These are phyloP conservation scores for Enteromius anoplus DNA, from an alignment of 2,797 vertebrate species.

Conservation along the genomic window DNA sequence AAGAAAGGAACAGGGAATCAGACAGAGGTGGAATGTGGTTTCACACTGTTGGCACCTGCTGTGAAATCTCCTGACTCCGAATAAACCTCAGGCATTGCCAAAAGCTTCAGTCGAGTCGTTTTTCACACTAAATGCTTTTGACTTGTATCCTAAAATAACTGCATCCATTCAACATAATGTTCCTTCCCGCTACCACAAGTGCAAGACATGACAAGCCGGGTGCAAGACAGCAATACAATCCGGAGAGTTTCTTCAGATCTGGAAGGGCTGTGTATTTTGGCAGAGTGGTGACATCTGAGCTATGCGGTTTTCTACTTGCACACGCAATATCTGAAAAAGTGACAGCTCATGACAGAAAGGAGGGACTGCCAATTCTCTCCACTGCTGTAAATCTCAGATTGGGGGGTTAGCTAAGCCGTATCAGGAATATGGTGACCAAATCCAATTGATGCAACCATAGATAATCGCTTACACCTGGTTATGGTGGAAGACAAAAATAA, in stretches of 20 bases:
- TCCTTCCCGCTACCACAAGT: slow-evolving; percentile 51
- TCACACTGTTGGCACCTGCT: slow-evolving; percentile 40
- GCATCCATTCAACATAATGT: slow-evolving; percentile 51
- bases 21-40: slow-evolving; percentile 34
- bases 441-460: background rate
- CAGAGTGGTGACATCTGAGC: slow-evolving; percentile 56
- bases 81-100: slow-evolving; percentile 42
- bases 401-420: background rate
- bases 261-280: slow-evolving; percentile 61
- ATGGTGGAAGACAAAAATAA: background rate
- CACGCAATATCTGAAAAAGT: slow-evolving; percentile 53
- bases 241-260: slow-evolving; percentile 54
- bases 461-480: slow-evolving; percentile 2
- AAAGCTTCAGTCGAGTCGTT: slow-evolving; percentile 47
- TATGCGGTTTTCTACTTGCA: slow-evolving; percentile 58
- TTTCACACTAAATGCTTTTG: slow-evolving; percentile 53
- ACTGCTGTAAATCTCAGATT: slow-evolving; percentile 31
- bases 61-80: slow-evolving; percentile 31
- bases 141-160: slow-evolving; percentile 59
- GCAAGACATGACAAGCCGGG: slow-evolving; percentile 59
- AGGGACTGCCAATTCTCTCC: slow-evolving; percentile 16
- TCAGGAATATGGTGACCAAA: background rate
- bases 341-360: slow-evolving; percentile 51
- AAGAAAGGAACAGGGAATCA: slow-evolving; percentile 22
- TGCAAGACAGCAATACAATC: slow-evolving; percentile 48